Evolutionary conservation across 1,140 invertebrate genomes (phyloP).

Genomic region (Ridgeia piscesae): DNA sequence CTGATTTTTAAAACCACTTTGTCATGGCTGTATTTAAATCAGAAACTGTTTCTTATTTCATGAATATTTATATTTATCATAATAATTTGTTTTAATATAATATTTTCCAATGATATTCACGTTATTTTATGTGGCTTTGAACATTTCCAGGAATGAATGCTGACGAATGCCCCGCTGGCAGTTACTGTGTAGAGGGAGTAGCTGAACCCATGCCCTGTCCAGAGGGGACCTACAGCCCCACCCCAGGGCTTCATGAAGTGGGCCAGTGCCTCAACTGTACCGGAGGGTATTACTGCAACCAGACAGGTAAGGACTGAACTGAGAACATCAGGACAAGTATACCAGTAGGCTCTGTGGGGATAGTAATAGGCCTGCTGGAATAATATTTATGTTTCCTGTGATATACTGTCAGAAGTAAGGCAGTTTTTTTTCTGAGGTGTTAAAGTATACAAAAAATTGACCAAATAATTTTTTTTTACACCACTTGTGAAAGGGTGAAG

Average conservation of each 20-base stretch:
- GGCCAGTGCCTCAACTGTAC: slow-evolving; percentile 50
- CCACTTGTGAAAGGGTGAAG: too few relatives aligned
- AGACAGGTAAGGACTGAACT: slow-evolving; percentile 31
- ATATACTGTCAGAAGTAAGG: background rate
- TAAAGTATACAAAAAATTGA: too few relatives aligned
- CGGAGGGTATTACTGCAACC: slow-evolving; percentile 50
- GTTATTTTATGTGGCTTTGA: background rate
- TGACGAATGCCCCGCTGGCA: slow-evolving; percentile 43
- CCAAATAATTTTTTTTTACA: too few relatives aligned
- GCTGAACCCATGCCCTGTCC: slow-evolving; percentile 36
- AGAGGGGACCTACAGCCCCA: slow-evolving; percentile 45
- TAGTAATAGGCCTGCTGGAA: background rate
- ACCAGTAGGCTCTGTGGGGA: background rate
- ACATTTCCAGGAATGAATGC: slow-evolving; percentile 6
- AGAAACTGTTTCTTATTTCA: too few relatives aligned
- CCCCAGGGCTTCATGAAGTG: slow-evolving; percentile 40
- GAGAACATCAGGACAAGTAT: background rate
- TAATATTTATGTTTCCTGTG: background rate
- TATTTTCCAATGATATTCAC: background rate
- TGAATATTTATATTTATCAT: too few relatives aligned
- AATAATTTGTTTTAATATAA: background rate
- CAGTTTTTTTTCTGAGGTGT: too few relatives aligned
- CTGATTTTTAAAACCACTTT: background rate
- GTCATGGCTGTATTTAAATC: background rate
- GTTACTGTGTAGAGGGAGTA: slow-evolving; percentile 47